phyloP scores from a whole-genome alignment of 64 coral and sea anemone species.

The Dendrophyllia cribrosa region DNA sequence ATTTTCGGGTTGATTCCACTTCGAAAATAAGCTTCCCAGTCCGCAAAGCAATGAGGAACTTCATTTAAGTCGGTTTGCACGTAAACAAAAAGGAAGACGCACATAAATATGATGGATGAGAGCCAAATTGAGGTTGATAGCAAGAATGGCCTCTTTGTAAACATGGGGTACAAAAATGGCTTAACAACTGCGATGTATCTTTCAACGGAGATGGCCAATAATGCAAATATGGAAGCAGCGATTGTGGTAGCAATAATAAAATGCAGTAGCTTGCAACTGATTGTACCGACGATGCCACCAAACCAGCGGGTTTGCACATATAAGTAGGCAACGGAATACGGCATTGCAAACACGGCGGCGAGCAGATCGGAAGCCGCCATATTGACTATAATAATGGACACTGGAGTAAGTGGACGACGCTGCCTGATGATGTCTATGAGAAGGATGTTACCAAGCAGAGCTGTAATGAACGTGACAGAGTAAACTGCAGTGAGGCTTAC shows the following conservation, averaged over 20 bases:
- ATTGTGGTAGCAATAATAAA: slow-evolving; percentile 43
- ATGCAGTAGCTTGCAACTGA: slow-evolving; percentile 44
- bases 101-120: slow-evolving; percentile 18
- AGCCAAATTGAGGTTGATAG: slow-evolving; percentile 18
- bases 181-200: slow-evolving; percentile 53
- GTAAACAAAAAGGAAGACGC: neutral
- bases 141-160: slow-evolving; percentile 39
- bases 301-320: slow-evolving; percentile 64
- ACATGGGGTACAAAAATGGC: neutral
- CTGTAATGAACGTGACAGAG: slow-evolving; percentile 1
- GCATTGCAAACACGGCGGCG: slow-evolving; percentile 47
- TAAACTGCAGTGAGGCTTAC: slow-evolving; percentile 18
- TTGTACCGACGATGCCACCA: slow-evolving; percentile 17
- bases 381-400: slow-evolving; percentile 40
- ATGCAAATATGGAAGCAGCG: slow-evolving; percentile 41
- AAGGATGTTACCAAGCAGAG: slow-evolving; percentile 6
- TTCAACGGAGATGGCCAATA: slow-evolving; percentile 55
- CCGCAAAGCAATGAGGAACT: neutral
- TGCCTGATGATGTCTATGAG: slow-evolving; percentile 5
- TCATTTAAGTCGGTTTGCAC: neutral
- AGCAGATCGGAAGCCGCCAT: slow-evolving; percentile 56
- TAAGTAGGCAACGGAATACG: slow-evolving; percentile 21
- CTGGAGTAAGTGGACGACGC: neutral
- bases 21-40: slow-evolving; percentile 18
- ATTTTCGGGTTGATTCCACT: neutral